These are phyloP conservation scores for Phymanthus crucifer DNA, from an alignment of 92 coral and sea anemone genomes.

Conservation along the genomic window DNA sequence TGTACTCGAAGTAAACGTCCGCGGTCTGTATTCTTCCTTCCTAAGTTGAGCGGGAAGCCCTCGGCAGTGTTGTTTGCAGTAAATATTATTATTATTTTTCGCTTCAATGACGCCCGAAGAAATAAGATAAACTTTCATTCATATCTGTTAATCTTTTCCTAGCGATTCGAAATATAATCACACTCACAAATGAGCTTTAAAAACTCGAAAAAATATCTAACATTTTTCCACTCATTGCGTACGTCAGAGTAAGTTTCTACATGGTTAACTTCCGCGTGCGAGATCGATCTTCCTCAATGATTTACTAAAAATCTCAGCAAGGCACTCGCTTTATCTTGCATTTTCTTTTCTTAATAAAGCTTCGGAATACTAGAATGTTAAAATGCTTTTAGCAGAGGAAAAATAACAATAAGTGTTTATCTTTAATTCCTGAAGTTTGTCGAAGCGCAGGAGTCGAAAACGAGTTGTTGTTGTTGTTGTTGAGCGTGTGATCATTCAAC, in stretches of 20 bases:
- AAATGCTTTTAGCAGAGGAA: neutral
- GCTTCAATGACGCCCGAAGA: neutral
- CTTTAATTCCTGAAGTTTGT: neutral
- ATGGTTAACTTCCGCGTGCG: neutral
- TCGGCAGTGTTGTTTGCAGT: neutral
- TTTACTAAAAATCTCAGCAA: slow-evolving; percentile 1
- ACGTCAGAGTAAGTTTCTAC: neutral
- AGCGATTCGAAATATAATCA: neutral
- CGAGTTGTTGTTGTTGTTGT: neutral
- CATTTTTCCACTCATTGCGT: neutral
- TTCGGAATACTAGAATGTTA: neutral
- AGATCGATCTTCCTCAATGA: neutral
- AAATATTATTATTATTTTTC: neutral
- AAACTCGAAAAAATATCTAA: neutral
- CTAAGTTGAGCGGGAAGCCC: neutral
- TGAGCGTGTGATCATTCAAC: neutral
- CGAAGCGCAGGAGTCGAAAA: neutral
- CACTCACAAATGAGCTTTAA: neutral
- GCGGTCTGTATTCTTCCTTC: too few species aligned
- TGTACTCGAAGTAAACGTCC: neutral
- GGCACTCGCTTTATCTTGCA: neutral
- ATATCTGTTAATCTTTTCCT: neutral
- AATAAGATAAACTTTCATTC: neutral
- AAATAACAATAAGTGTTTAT: neutral
- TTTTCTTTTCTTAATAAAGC: neutral